These are phyloP conservation scores for Cladopsammia gracilis DNA, from an alignment of 64 coral and sea anemone species.

Conservation along the genomic window DNA sequence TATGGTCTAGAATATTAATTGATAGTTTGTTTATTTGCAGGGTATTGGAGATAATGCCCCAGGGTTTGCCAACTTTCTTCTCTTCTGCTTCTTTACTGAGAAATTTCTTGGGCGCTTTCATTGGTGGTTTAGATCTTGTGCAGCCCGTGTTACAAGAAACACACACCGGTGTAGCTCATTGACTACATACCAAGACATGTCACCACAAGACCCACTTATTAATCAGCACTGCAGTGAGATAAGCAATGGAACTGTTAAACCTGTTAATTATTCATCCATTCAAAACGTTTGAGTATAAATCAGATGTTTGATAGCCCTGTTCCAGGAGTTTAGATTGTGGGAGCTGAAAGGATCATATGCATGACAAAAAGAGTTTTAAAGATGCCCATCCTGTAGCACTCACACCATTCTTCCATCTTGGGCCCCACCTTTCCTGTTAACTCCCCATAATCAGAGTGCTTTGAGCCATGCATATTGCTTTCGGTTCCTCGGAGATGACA, in stretches of 20 bases:
- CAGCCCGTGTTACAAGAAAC: neutral
- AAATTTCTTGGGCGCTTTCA: conserved; percentile 35
- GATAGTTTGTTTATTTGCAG: neutral
- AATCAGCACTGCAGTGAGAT: neutral
- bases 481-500: too few species aligned
- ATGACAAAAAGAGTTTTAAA: too few species aligned
- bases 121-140: neutral
- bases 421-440: too few species aligned
- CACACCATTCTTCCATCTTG: too few species aligned
- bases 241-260: neutral
- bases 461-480: too few species aligned
- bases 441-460: too few species aligned
- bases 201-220: conserved; percentile 3
- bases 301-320: too few species aligned
- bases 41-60: conserved; percentile 72
- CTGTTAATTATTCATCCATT: conserved; percentile 5
- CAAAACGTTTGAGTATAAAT: neutral
- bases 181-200: neutral
- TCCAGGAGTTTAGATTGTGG: too few species aligned
- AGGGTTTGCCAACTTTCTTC: conserved; percentile 72
- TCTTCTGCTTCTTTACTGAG: conserved; percentile 71
- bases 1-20: neutral
- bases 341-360: too few species aligned
- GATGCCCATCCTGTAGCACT: too few species aligned
- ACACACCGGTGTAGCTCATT: neutral